A percentile compares a stretch with the other conserved stretches of the same genome.
phyloP scores from a whole-genome alignment of 2,797 vertebrate species.

The Menidia menidia region DNA sequence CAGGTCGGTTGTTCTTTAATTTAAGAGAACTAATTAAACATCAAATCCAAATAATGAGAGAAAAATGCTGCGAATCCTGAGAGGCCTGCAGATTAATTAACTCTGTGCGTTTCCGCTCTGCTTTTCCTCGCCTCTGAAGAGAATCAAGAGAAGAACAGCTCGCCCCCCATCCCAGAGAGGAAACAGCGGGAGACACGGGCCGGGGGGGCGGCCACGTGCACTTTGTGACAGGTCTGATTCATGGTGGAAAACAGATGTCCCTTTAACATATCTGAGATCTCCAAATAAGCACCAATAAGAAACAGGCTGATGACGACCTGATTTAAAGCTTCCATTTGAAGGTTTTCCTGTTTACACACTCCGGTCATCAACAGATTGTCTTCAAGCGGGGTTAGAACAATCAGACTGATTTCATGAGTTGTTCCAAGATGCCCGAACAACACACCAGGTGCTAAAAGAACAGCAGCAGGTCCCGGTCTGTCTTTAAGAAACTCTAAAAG shows the following conservation, averaged over 20 bases:
- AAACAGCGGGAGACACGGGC: conserved; percentile 17
- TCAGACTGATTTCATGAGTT: no score
- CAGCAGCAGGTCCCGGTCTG: no score
- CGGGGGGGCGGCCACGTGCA: conserved; percentile 9
- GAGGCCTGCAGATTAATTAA: conserved; percentile 61
- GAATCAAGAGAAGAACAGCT: conserved; percentile 12
- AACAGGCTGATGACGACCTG: conserved; percentile 11
- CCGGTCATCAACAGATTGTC: conserved; percentile 7
- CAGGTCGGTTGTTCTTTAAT: conserved; percentile 53
- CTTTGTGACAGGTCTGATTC: conserved; percentile 2
- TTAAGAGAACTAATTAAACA: conserved; percentile 71
- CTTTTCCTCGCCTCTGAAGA: conserved; percentile 22
- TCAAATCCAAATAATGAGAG: conserved; percentile 55
- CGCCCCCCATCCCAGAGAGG: conserved; percentile 12
- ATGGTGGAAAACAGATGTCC: conserved; percentile 19
- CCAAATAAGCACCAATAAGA: conserved; percentile 4
- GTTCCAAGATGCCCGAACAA: no score
- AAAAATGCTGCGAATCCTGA: conserved; percentile 30
- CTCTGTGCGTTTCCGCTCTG: conserved; percentile 36
- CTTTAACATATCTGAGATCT: conserved; percentile 22
- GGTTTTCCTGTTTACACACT: conserved; percentile 47
- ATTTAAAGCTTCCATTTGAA: conserved; percentile 54
- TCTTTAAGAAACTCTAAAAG: no score
- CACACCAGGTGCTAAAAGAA: no score
- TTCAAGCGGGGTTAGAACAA: no score